A percentile compares a stretch with the other conserved stretches of the same genome.
These are phyloP conservation scores for Tautogolabrus adspersus DNA, from an alignment of 2,113 vertebrate species.

Conservation along the genomic window DNA sequence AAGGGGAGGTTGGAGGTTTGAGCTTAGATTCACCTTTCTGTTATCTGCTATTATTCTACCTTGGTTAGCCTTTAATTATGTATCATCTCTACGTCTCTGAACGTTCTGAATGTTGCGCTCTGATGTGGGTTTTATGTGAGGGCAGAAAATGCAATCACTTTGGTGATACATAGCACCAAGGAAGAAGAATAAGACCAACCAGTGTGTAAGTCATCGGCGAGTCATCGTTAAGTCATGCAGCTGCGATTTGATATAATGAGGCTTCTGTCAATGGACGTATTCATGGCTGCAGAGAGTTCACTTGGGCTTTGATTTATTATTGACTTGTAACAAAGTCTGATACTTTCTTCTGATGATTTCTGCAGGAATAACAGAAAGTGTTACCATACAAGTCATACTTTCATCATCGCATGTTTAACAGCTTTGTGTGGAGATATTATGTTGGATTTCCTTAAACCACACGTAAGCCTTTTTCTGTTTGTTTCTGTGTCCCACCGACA, in stretches of 20 bases:
- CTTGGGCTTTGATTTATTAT: not conserved
- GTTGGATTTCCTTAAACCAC: constrained; percentile 7
- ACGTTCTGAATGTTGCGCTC: not conserved
- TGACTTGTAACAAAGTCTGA: not conserved
- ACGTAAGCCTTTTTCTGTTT: constrained; percentile 19
- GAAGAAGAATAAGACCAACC: not conserved
- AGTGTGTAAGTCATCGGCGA: not conserved
- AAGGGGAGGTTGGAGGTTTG: too few species aligned
- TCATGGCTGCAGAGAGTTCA: not conserved
- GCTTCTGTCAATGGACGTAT: not conserved
- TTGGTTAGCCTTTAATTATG: too few species aligned
- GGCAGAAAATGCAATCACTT: not conserved
- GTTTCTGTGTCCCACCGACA: constrained; percentile 35
- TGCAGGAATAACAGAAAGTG: not conserved
- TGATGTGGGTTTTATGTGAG: constrained; percentile 10
- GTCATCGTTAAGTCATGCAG: constrained; percentile 15
- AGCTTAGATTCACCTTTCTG: too few species aligned
- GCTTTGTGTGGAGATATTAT: constrained; percentile 11
- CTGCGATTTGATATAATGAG: not conserved
- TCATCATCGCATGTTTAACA: constrained; percentile 4
- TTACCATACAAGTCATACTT: not conserved
- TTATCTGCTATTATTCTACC: too few species aligned
- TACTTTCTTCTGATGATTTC: constrained; percentile 4
- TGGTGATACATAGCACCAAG: not conserved
- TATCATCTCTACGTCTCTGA: not conserved